Evolutionary conservation across 2,797 vertebrate genomes (phyloP).

Genomic region (Furcifer pardalis): DNA sequence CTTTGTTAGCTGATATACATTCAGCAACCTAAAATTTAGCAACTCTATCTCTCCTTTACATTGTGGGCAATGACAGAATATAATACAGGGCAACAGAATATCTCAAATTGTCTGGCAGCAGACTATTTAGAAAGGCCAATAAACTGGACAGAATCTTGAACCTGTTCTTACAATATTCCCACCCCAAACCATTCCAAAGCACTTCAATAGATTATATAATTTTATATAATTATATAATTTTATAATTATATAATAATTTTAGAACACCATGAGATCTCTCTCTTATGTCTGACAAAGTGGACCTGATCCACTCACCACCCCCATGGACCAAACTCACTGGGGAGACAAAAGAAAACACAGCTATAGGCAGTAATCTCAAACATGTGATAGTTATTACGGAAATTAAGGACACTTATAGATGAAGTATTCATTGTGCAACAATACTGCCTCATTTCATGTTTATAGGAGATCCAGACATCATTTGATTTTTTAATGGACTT

Average conservation of each 20-base stretch:
- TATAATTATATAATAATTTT: neutral
- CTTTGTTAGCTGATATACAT: too few relatives aligned
- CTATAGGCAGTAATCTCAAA: neutral
- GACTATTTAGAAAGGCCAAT: neutral
- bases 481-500: too few relatives aligned
- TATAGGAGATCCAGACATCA: too few relatives aligned
- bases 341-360: neutral
- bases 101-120: constrained; percentile 9
- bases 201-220: neutral
- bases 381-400: neutral
- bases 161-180: neutral
- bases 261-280: too few relatives aligned
- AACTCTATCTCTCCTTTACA: too few relatives aligned
- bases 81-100: constrained; percentile 6
- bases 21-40: too few relatives aligned
- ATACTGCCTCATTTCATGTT: neutral
- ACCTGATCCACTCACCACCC: too few relatives aligned
- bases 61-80: constrained; percentile 2
- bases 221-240: neutral
- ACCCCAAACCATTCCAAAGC: neutral
- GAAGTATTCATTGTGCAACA: neutral
- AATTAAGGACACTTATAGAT: neutral
- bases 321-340: neutral
- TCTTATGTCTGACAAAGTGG: too few relatives aligned
- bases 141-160: neutral